Conservation (phyloP, 1,140 invertebrate genomes). For the Ptiloglossa arizonensis region DNA sequence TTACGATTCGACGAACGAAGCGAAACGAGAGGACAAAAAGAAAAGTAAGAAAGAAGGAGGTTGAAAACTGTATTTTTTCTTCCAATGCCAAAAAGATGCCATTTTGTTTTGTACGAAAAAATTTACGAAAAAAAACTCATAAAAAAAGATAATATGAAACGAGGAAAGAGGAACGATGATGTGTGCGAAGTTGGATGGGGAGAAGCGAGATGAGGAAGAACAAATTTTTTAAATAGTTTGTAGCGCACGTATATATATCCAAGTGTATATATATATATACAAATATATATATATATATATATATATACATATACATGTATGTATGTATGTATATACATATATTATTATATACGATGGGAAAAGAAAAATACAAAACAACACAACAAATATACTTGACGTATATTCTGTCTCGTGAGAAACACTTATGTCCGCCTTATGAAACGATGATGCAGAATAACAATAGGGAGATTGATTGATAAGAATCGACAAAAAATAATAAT, state of each 20-base stretch:
- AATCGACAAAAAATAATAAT: constrained; percentile 51
- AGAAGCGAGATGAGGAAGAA: constrained; percentile 34
- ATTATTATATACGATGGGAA: constrained; percentile 59
- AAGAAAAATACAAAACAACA: constrained; percentile 27
- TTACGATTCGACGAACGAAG: constrained; percentile 39
- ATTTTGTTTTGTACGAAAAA: constrained; percentile 79
- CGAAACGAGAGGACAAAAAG: constrained; percentile 53
- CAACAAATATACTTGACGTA: constrained; percentile 69
- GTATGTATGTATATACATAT: constrained; percentile 69
- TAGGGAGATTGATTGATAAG: constrained; percentile 59
- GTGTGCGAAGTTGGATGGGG: constrained; percentile 3
- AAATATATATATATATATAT: constrained; percentile 39
- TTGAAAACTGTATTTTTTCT: constrained; percentile 79
- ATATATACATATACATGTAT: constrained; percentile 70
- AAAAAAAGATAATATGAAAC: constrained; percentile 67
- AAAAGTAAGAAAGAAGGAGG: constrained; percentile 52
- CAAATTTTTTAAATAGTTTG: constrained; percentile 68
- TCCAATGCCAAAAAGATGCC: constrained; percentile 81
- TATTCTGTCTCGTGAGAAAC: constrained; percentile 73
- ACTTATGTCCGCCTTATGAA: constrained; percentile 78
- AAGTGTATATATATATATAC: constrained; percentile 1
- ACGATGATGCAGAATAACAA: constrained; percentile 72
- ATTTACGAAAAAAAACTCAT: constrained; percentile 69
- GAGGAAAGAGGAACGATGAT: constrained; percentile 17
- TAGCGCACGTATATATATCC: constrained; percentile 72